Percentiles rank a stretch among this genome's conserved stretches.
Conservation (phyloP, 1,140 invertebrate species). For the Drosophila elegans region DNA sequence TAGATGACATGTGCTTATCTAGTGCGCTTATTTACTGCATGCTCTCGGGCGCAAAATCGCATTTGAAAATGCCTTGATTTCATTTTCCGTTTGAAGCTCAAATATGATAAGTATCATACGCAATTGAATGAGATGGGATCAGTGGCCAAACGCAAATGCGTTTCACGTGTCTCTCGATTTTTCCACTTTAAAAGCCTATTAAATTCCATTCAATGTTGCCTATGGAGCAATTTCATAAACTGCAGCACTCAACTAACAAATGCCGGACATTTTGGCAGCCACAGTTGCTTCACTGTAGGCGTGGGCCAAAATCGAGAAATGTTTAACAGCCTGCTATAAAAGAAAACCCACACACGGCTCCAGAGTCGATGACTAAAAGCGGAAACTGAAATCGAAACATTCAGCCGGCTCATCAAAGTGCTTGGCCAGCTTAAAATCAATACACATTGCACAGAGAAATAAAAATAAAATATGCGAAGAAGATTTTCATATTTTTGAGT, state of each 20-base stretch:
- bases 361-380: slow-evolving; percentile 1
- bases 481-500: too few relatives aligned
- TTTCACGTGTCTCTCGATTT: slow-evolving; percentile 15
- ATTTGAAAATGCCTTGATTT: slow-evolving; percentile 28
- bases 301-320: slow-evolving; percentile 16
- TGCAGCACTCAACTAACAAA: slow-evolving; percentile 50
- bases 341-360: slow-evolving; percentile 7
- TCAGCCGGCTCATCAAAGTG: slow-evolving; percentile 45
- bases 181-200: slow-evolving; percentile 1
- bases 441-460: slow-evolving; percentile 35
- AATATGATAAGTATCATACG: slow-evolving; percentile 8
- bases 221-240: slow-evolving; percentile 46
- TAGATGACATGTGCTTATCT: slow-evolving; percentile 54
- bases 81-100: slow-evolving; percentile 20
- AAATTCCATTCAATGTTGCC: slow-evolving; percentile 30
- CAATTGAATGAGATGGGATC: slow-evolving; percentile 10
- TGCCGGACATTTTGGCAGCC: slow-evolving; percentile 21
- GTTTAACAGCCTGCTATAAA: slow-evolving; percentile 63
- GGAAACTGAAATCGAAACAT: slow-evolving; percentile 33
- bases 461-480: not conserved
- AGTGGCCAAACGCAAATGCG: slow-evolving; percentile 12
- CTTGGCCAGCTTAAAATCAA: slow-evolving; percentile 53
- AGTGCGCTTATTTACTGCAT: slow-evolving; percentile 40
- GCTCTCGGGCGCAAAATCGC: slow-evolving; percentile 25
- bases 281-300: not conserved